These are phyloP conservation scores for Popillia japonica DNA, from an alignment of 1,140 invertebrate species.

Conservation along the genomic window DNA sequence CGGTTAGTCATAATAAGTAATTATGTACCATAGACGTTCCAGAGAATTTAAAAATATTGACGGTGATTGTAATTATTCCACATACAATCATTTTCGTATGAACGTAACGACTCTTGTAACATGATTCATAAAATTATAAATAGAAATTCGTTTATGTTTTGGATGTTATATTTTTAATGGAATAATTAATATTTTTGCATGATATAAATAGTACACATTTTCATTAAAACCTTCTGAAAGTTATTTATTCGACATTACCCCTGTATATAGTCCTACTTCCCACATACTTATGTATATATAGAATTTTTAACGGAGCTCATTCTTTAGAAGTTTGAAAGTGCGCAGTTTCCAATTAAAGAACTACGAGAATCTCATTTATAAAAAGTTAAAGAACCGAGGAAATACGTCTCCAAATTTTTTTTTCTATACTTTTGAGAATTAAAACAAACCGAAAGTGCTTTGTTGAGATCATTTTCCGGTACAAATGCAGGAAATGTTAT, in stretches of 20 bases:
- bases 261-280: not conserved
- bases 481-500: no score
- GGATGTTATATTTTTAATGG: constrained; percentile 13
- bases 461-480: no score
- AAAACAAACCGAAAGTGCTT: no score
- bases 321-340: no score
- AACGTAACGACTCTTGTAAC: not conserved
- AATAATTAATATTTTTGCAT: constrained; percentile 24
- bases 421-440: no score
- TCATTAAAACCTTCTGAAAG: not conserved
- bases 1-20: not conserved
- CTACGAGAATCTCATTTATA: no score
- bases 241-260: constrained; percentile 11
- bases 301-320: no score
- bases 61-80: not conserved
- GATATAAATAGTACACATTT: constrained; percentile 16
- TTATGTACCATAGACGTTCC: not conserved
- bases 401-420: no score
- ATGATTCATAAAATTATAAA: not conserved
- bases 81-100: not conserved
- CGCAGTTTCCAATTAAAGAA: no score
- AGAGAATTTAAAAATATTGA: not conserved
- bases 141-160: not conserved
- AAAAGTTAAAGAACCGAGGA: no score
- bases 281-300: not conserved